Conservation (phyloP, 2,113 vertebrate species). For the Holacanthus passer region DNA sequence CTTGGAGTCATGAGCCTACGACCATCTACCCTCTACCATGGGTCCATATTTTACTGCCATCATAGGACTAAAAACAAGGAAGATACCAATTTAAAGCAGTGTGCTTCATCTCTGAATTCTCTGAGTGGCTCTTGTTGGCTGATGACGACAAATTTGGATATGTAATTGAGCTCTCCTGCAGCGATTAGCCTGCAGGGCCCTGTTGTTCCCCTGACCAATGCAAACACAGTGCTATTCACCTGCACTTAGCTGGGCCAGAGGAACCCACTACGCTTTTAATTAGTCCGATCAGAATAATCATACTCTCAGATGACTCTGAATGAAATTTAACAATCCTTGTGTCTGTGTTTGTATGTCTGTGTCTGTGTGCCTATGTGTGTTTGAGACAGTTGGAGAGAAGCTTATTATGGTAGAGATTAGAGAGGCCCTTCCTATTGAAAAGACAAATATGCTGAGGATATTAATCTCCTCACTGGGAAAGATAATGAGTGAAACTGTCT, state of each 20-base stretch:
- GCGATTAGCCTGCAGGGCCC: conserved; percentile 52
- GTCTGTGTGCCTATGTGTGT: conserved; percentile 10
- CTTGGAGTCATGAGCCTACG: neutral
- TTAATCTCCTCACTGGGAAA: conserved; percentile 57
- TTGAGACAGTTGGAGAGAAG: conserved; percentile 13
- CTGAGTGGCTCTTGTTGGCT: conserved; percentile 20
- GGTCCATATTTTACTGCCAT: neutral
- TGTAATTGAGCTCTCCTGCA: conserved; percentile 37
- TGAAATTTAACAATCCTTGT: conserved; percentile 46
- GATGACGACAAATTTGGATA: conserved; percentile 16
- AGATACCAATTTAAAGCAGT: neutral
- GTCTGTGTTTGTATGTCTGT: conserved; percentile 26
- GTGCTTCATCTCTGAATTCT: conserved; percentile 3
- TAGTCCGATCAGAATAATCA: conserved; percentile 67
- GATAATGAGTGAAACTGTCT: conserved; percentile 58
- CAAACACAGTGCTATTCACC: conserved; percentile 63
- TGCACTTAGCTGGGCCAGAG: conserved; percentile 54
- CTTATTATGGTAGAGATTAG: conserved; percentile 44
- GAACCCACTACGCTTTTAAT: conserved; percentile 67
- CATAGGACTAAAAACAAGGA: neutral
- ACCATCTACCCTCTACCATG: neutral
- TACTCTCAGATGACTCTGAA: conserved; percentile 44
- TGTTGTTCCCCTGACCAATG: conserved; percentile 59
- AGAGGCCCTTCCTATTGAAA: conserved; percentile 42
- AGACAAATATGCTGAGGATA: conserved; percentile 62